Evolutionary conservation across 2,113 vertebrate species (phyloP), one percentile per base, ranked within the genome.

Genomic region (Elanoides forficatus): DNA sequence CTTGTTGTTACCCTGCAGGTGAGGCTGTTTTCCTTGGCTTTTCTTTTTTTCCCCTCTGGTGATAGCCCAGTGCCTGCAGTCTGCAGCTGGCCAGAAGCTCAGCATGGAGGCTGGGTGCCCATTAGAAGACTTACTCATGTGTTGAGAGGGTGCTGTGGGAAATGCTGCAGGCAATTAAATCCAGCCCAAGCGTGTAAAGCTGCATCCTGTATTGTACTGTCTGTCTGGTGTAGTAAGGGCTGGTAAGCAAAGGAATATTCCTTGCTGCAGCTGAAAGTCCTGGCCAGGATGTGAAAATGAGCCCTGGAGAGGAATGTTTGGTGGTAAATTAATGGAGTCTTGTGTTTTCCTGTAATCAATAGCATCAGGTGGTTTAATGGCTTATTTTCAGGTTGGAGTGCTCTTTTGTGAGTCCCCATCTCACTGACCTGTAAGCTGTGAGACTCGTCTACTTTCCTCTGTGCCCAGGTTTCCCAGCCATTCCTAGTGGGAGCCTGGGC

Each of bases 121-220:
- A 0, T 34, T 26, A 19, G 34, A 22, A 36, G 29, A 12, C 27
- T 17, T 21, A 7, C 23, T 43, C 3, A 0, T 25, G 43, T n/a
- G 29, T 23, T 32, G 81, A 23, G 36, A 53, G 40, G 15, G n/a
- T 26, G 36, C 67, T 68, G 27, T 4, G 4, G 43, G 70, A 27
- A 47, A 8, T 7, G 0, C 56, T 32, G 43, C 56, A 8, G 56
- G 79, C 43, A 16, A 1, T 40, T 43, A 36, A 40, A 63, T 7
- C 36, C 60, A 65, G 47, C 36, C 50, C 34, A 3, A 20, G 43
- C 6, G 0, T 38, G n/a, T 48, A 16, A 20, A 48, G 34, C 53
- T 21, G 30, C 26, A 9, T 45, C 38, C 47, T 7, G 15, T 3
- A 16, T 18, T 29, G 5, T 9, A 1, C 26, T 40, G 16, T 16